Base-by-base conservation (phyloP, 2,888 invertebrate genomes). In the Philaethria dido region DNA sequence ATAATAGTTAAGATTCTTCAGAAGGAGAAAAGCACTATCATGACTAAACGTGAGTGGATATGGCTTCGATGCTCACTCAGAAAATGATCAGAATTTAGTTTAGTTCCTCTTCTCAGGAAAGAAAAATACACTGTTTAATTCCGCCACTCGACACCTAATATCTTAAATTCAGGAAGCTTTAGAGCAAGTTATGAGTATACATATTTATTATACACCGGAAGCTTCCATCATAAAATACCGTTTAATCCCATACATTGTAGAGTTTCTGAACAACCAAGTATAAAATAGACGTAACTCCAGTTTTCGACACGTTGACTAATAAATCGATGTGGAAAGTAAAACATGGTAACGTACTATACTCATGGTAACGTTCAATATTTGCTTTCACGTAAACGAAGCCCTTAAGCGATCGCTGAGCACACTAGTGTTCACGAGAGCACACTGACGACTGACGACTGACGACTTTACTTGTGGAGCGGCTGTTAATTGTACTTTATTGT, bases 321-420 rank as follows among this genome's bases (percentile, higher is more conserved):
- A 33, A 29, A 52, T 52, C 33, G 52, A 52, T 52, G 8, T 33
- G 16, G 52, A 33, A 52, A 52, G 29, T 29, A 33, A 33, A 52
- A 33, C 52, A 16, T 14, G n/a, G 52, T 33, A 52, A 29, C 52
- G 52, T 18, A n/a, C n/a, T n/a, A n/a, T n/a, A n/a, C n/a, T n/a
- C n/a, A n/a, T 36, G 18, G 54, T 14, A 20, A 20, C 20, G 20
- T 33, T 14, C 36, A 39, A 39, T 55, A 36, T 55, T 55, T 55
- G 36, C 33, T 16, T 55, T 36, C 54, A 36, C 54, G 54, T 55
- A 55, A 55, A 55, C 36, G 36, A 55, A 55, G 20, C 54, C 36
- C 54, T 55, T 36, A 55, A 55, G 54, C 54, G 54, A 36, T 54
- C 33, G 36, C 33, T 20, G 20, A 54, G 36, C 20, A 54, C 33